These are phyloP conservation scores for Enteromius treurensis DNA, from an alignment of 2,797 vertebrate genomes.

Conservation along the genomic window DNA sequence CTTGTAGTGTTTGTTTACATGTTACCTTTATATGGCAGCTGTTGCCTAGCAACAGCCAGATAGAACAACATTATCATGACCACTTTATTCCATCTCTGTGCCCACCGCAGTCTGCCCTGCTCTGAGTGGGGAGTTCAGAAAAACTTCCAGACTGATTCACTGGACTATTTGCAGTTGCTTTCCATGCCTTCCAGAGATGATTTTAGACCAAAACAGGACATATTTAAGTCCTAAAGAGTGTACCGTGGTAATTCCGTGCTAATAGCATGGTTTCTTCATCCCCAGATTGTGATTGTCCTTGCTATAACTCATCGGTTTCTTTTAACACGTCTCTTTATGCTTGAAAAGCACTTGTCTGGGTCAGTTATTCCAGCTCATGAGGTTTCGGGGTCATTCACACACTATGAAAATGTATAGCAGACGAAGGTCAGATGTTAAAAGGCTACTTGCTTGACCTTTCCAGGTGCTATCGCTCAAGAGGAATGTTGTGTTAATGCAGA, in stretches of 20 bases:
- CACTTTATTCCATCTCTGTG: slow-evolving; percentile 27
- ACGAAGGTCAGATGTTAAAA: slow-evolving; percentile 50
- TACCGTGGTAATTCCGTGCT: neutral
- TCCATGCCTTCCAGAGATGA: neutral
- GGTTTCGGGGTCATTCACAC: slow-evolving; percentile 10
- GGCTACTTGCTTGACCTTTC: slow-evolving; percentile 34
- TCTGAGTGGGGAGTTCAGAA: slow-evolving; percentile 2
- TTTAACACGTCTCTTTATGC: slow-evolving; percentile 3
- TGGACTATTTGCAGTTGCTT: neutral
- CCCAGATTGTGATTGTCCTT: neutral
- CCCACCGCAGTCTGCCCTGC: neutral
- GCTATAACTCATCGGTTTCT: neutral
- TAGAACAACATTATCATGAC: neutral
- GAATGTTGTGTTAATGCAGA: slow-evolving; percentile 5
- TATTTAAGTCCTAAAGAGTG: neutral
- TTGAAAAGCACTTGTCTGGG: neutral
- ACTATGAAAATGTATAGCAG: slow-evolving; percentile 16
- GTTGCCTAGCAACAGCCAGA: slow-evolving; percentile 22
- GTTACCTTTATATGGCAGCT: slow-evolving; percentile 20
- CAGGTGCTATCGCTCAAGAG: neutral
- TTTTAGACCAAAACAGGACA: neutral
- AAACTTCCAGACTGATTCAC: neutral
- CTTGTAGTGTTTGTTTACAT: slow-evolving; percentile 29
- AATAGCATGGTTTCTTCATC: neutral
- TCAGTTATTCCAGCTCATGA: slow-evolving; percentile 3